Percentiles rank a stretch among this genome's conserved stretches.
phyloP scores from a whole-genome alignment of 2,797 vertebrate species.

The Chiropotes sagulatus region DNA sequence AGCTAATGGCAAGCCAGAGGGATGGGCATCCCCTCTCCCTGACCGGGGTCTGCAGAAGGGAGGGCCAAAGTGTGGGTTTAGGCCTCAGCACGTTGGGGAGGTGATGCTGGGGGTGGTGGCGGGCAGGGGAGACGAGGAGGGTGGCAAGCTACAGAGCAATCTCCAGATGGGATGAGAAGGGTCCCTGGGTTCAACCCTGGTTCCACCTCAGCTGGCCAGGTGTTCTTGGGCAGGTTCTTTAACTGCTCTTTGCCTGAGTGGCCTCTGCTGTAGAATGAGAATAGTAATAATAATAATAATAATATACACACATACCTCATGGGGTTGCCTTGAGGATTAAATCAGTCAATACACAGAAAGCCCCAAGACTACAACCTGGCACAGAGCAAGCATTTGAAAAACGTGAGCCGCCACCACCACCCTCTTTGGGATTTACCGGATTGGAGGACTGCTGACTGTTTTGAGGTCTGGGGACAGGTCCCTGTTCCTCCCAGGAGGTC shows the following conservation, averaged over 20 bases:
- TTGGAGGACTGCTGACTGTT: background rate
- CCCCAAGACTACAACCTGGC: background rate
- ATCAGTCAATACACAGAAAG: background rate
- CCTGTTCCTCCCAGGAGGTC: background rate
- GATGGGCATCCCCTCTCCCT: background rate
- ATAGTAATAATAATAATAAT: background rate
- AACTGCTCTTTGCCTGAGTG: background rate
- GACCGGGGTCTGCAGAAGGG: background rate
- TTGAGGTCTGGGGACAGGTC: background rate
- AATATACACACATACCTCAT: fast-evolving
- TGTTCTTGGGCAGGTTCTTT: background rate
- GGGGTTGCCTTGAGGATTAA: background rate
- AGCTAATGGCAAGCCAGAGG: background rate
- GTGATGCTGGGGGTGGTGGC: background rate
- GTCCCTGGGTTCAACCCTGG: background rate
- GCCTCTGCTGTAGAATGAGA: background rate
- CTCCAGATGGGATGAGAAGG: background rate
- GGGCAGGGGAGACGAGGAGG: fast-evolving
- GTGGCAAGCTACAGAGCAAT: background rate
- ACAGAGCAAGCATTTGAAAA: background rate
- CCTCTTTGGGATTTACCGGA: background rate
- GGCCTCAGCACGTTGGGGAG: background rate
- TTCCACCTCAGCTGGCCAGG: background rate
- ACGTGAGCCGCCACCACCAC: background rate
- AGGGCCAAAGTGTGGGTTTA: background rate